phyloP scores from a whole-genome alignment of 2,113 vertebrate species.

The Lontra canadensis region DNA sequence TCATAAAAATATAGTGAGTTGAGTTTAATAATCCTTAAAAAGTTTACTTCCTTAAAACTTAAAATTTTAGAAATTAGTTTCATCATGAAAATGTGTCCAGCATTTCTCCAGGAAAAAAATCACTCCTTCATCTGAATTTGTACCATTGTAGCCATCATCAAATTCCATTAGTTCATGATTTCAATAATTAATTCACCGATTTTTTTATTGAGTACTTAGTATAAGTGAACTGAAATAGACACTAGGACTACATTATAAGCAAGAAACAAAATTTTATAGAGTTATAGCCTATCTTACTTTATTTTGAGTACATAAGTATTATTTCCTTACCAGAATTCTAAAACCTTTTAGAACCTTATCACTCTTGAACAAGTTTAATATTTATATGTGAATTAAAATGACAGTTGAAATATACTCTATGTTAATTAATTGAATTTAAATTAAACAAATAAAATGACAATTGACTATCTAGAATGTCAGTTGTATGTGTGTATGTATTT shows the following conservation, averaged over 20 bases:
- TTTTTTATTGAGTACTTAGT: neutral
- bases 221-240: neutral
- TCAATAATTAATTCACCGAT: neutral
- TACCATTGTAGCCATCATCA: fast-evolving
- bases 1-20: neutral
- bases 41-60: neutral
- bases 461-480: neutral
- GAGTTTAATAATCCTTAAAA: neutral
- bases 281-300: neutral
- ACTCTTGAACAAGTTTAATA: neutral
- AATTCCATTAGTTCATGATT: neutral
- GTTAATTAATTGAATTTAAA: neutral
- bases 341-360: neutral
- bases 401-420: neutral
- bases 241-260: neutral
- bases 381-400: neutral
- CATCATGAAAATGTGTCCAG: neutral
- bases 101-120: neutral
- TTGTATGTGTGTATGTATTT: neutral
- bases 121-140: neutral
- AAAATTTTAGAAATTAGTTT: neutral
- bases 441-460: neutral
- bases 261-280: neutral
- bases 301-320: neutral
- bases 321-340: neutral